Evolutionary conservation across 2,113 vertebrate genomes (phyloP).

Genomic region (Boulengeromyrus knoepffleri): DNA sequence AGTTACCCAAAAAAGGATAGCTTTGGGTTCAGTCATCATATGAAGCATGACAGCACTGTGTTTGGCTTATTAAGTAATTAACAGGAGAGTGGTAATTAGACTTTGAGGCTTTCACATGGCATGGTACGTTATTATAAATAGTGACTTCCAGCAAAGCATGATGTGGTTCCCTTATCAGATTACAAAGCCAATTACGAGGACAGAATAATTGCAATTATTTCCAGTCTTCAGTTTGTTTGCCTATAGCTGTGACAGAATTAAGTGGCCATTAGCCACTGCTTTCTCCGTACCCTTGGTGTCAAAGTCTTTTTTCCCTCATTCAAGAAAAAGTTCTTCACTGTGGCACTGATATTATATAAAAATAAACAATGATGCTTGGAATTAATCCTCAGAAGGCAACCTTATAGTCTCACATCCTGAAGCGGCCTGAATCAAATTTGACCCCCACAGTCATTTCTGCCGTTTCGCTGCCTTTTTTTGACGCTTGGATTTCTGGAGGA

Average conservation of each 20-base stretch:
- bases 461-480: background rate
- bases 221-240: constrained; percentile 9
- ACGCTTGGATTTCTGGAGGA: background rate
- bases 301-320: background rate
- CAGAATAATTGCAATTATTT: constrained; percentile 15
- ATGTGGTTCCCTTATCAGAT: constrained; percentile 8
- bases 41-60: constrained; percentile 1
- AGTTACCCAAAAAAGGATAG: background rate
- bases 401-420: background rate
- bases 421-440: background rate
- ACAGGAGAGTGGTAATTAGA: constrained; percentile 24
- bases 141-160: background rate
- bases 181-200: constrained; percentile 14
- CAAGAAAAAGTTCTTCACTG: background rate
- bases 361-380: background rate
- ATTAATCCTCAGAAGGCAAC: background rate
- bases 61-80: constrained; percentile 20
- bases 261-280: background rate
- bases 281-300: background rate
- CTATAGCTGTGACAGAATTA: background rate
- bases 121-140: constrained; percentile 16
- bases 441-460: background rate
- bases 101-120: constrained; percentile 3
- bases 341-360: background rate
- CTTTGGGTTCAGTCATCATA: constrained; percentile 8